Percentiles rank a stretch among this genome's conserved stretches.
These are phyloP conservation scores for Leguminivora glycinivorella DNA, from an alignment of 1,140 invertebrate species.

Conservation along the genomic window DNA sequence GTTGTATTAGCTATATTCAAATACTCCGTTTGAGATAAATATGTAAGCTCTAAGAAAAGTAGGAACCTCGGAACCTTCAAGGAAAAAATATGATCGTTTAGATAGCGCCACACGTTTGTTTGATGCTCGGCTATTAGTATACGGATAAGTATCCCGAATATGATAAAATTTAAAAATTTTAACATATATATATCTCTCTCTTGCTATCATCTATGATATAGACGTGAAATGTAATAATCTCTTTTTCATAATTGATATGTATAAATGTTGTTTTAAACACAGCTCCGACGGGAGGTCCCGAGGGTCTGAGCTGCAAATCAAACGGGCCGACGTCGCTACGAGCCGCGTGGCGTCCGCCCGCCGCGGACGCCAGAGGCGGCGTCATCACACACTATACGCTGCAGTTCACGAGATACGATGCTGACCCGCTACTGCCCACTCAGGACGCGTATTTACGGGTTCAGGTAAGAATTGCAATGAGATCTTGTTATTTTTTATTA, in stretches of 20 bases:
- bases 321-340: conserved; percentile 86
- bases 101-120: too few relatives aligned
- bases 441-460: conserved; percentile 67
- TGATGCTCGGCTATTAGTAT: too few relatives aligned
- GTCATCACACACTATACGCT: conserved; percentile 91
- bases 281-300: conserved; percentile 85
- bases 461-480: conserved; percentile 47
- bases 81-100: too few relatives aligned
- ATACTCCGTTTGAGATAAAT: too few relatives aligned
- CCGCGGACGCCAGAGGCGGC: conserved; percentile 85
- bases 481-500: neutral
- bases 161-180: too few relatives aligned
- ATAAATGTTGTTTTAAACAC: conserved; percentile 28
- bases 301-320: conserved; percentile 83
- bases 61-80: too few relatives aligned
- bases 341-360: conserved; percentile 88
- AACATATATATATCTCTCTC: too few relatives aligned
- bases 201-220: too few relatives aligned
- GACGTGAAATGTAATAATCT: neutral
- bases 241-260: neutral
- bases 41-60: too few relatives aligned
- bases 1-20: too few relatives aligned
- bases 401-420: conserved; percentile 66
- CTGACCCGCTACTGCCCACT: conserved; percentile 56
- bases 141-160: too few relatives aligned